A percentile compares a stretch with the other conserved stretches of the same genome.
These are phyloP conservation scores for Muscidifurax raptorellus DNA, from an alignment of 1,140 invertebrate genomes.

Conservation along the genomic window DNA sequence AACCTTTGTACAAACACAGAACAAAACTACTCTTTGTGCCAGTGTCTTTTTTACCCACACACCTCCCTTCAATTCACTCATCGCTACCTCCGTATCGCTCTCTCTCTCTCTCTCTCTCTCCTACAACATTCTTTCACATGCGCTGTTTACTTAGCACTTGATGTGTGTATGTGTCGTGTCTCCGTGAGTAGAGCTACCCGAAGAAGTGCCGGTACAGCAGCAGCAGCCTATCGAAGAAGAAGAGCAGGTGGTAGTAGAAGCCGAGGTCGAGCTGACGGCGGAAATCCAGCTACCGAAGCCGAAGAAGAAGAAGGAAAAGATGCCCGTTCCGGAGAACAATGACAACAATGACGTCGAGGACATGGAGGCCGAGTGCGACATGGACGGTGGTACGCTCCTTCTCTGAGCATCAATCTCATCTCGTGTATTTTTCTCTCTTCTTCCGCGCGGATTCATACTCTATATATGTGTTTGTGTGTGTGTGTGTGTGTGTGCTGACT, in stretches of 20 bases:
- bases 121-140: not conserved
- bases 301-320: conserved; percentile 28
- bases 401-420: not conserved
- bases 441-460: too few relatives aligned
- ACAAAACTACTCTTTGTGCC: not conserved
- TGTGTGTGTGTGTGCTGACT: not conserved
- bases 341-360: conserved; percentile 19
- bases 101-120: not conserved
- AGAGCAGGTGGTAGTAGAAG: not conserved
- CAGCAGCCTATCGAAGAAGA: not conserved
- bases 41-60: not conserved
- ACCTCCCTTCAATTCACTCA: too few relatives aligned
- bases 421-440: not conserved
- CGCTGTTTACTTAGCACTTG: conserved; percentile 22
- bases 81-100: not conserved
- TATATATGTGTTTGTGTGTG: not conserved
- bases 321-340: not conserved
- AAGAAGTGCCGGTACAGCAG: not conserved
- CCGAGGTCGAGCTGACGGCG: not conserved
- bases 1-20: not conserved
- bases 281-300: not conserved
- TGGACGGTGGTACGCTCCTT: conserved; percentile 37
- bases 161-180: conserved; percentile 27
- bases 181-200: conserved; percentile 38
- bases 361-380: conserved; percentile 24